A percentile compares a stretch with the other conserved stretches of the same genome.
These are phyloP conservation scores for Labia minor DNA, from an alignment of 2,888 invertebrate species.

Conservation along the genomic window DNA sequence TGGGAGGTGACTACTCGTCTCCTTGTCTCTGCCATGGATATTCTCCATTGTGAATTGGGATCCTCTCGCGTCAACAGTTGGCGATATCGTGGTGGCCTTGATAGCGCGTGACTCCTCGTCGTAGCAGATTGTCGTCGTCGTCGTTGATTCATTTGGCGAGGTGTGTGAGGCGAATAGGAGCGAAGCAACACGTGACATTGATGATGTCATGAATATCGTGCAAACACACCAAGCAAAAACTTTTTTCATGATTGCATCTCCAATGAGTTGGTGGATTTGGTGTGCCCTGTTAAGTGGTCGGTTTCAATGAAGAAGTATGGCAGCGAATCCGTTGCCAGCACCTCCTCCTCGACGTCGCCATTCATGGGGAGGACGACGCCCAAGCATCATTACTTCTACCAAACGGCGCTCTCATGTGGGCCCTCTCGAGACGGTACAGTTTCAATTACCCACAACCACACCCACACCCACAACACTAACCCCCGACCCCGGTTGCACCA, in stretches of 20 bases:
- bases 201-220: neutral
- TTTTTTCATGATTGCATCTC: neutral
- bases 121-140: neutral
- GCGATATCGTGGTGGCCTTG: neutral
- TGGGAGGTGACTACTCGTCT: too few relatives aligned
- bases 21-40: too few relatives aligned
- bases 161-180: neutral
- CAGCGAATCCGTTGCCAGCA: neutral
- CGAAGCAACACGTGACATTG: neutral
- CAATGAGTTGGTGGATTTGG: neutral
- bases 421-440: neutral
- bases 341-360: neutral
- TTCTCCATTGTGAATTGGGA: neutral
- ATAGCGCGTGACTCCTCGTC: too few relatives aligned
- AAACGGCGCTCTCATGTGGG: neutral
- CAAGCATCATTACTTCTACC: neutral
- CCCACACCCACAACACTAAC: too few relatives aligned
- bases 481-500: too few relatives aligned
- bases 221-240: too few relatives aligned
- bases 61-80: neutral
- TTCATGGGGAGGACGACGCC: neutral
- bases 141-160: neutral
- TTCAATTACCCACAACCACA: too few relatives aligned
- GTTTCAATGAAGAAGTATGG: neutral
- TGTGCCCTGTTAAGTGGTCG: neutral